Conservation (phyloP, 2,113 vertebrate genomes). For the Myxocyprinus asiaticus region DNA sequence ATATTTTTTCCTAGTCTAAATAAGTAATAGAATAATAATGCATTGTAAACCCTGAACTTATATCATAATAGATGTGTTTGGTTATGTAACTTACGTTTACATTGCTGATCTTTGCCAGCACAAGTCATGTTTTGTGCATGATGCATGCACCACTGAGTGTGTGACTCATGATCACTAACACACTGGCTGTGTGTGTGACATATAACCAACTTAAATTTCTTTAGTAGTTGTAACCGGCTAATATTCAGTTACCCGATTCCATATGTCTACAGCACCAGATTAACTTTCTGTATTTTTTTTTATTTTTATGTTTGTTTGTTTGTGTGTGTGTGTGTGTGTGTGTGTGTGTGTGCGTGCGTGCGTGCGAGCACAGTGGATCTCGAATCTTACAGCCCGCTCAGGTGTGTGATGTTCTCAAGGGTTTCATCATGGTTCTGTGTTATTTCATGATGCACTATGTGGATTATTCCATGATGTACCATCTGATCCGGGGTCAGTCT, state of each 20-base stretch:
- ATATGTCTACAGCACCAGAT: not conserved
- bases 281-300: not conserved
- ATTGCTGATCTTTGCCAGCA: too few species aligned
- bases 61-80: too few species aligned
- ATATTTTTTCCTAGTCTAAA: too few species aligned
- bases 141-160: slow-evolving; percentile 2
- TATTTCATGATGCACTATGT: slow-evolving; percentile 99
- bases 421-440: slow-evolving; percentile 92
- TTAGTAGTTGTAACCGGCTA: not conserved
- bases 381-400: slow-evolving; percentile 95
- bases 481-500: slow-evolving; percentile 96
- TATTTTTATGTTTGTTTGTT: too few species aligned
- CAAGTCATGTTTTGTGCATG: not conserved
- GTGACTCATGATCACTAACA: not conserved
- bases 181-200: not conserved
- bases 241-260: not conserved
- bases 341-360: slow-evolving; percentile 34
- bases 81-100: too few species aligned
- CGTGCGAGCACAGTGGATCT: slow-evolving; percentile 78
- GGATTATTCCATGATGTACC: slow-evolving; percentile 99
- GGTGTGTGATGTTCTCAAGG: slow-evolving; percentile 96
- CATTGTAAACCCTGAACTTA: too few species aligned
- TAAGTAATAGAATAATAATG: too few species aligned
- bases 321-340: slow-evolving; percentile 14
- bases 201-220: not conserved